Conservation (phyloP, 92 coral and sea anemone genomes). For the Epizoanthus rinbou region DNA sequence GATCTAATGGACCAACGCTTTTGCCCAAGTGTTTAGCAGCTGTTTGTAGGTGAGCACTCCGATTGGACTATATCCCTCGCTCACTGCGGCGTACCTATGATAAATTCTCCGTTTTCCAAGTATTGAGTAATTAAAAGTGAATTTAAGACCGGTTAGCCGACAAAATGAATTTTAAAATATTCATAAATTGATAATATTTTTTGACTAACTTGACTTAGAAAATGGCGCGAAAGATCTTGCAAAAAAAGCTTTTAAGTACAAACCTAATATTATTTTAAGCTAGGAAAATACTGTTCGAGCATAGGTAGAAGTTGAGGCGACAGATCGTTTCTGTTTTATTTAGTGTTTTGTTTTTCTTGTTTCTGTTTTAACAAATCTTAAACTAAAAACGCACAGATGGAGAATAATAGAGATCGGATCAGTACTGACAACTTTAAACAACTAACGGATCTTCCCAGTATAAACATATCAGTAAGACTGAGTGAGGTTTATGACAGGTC, state of each 20-base stretch:
- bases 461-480: conserved; percentile 5
- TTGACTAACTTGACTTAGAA: neutral
- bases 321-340: no score
- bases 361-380: neutral
- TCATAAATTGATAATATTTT: conserved; percentile 5
- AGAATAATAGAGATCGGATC: neutral
- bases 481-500: neutral
- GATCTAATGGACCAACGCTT: conserved; percentile 4
- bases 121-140: conserved; percentile 29
- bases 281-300: neutral
- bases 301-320: neutral
- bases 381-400: conserved; percentile 23
- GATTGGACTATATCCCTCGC: conserved; percentile 13
- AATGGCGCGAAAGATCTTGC: neutral
- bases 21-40: conserved; percentile 24
- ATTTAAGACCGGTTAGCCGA: neutral
- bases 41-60: neutral
- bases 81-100: conserved; percentile 23
- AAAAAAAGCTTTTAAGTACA: neutral
- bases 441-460: neutral
- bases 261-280: neutral
- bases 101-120: conserved; percentile 10
- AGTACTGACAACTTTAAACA: neutral
- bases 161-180: neutral
- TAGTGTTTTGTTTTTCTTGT: no score